Conservation (phyloP, 2,113 vertebrate species). For the Cinclus cinclus region DNA sequence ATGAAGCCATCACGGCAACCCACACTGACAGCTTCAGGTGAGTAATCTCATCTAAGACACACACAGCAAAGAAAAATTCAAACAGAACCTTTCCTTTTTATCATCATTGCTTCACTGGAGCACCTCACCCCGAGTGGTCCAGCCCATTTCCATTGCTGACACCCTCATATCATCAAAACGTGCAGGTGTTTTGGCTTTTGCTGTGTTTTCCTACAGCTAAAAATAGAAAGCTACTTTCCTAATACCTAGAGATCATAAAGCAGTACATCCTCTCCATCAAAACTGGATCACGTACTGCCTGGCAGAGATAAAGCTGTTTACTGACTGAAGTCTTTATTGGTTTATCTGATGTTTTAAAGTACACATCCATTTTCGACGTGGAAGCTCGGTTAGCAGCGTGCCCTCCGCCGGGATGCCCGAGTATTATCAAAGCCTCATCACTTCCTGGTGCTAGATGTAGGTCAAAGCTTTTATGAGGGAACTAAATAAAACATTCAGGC, state of each 20-base stretch:
- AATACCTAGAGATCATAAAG: not conserved
- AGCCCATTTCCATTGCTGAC: not conserved
- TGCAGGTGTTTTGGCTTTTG: not conserved
- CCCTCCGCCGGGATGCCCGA: not conserved
- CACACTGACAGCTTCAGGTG: not conserved
- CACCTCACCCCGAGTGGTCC: not conserved
- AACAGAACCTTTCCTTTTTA: not conserved
- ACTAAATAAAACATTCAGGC: conserved; percentile 45
- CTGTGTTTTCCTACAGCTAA: not conserved
- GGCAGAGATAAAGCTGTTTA: conserved; percentile 16
- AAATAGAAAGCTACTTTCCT: not conserved
- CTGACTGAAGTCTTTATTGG: not conserved
- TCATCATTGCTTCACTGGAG: not conserved
- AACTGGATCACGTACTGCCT: not conserved
- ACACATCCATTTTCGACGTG: not conserved
- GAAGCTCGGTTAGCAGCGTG: not conserved
- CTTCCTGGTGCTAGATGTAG: conserved; percentile 47
- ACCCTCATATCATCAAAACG: not conserved
- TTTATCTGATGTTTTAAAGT: conserved; percentile 30
- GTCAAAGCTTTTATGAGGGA: conserved; percentile 63
- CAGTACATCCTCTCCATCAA: not conserved
- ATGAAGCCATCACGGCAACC: not conserved
- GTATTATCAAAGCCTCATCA: conserved; percentile 8
- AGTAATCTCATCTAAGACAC: not conserved
- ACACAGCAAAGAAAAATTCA: not conserved